Evolutionary conservation across 2,888 invertebrate species (phyloP), one percentile per base, ranked within the genome.

Genomic region (Lordiphosa andalusiaca): DNA sequence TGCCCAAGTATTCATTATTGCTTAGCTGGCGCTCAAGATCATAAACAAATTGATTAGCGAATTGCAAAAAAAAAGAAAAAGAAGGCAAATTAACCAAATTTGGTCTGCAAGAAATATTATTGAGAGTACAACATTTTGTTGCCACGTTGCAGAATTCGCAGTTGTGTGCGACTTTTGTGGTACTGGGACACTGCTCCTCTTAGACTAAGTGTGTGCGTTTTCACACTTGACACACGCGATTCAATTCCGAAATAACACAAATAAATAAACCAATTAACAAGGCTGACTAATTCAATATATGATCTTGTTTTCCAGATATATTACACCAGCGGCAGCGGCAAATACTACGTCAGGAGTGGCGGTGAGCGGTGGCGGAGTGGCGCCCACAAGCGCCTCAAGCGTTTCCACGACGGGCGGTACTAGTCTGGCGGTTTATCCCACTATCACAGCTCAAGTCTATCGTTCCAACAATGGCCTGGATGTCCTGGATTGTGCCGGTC

Each of bases 271-370:
- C 65, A 76, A 74, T 68, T 74, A 73, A 67, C 71, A 68, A 7
- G 25, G 52, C 62, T 75, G 66, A 25, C 25, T 25, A 25, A 25
- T 25, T 25, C 25, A 25, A 25, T 25, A 25, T 6, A 6, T 25
- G 25, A 80, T 65, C 38, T 47, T 35, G 53, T 21, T 53, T 73
- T 77, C 13, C 83, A 89, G 89, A 56, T 89, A 89, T 67, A 89
- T 88, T 56, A 88, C 87, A 30, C 88, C 88, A 71, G 76, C 88
- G 48, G 87, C 81, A 62, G 84, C 88, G 49, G 84, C 87, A 16
- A 85, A 84, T 51, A 69, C 84, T 55, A 66, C 78, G 60, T 60
- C 67, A 75, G 76, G 87, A 49, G 87, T 81, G 60, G 83, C 88
- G 49, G 48, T 53, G 36, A 25, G 13, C 25, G 38, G 42, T 12